Evolutionary conservation across 2,113 vertebrate species (phyloP), one percentile per base, ranked within the genome.

Genomic region (Poecile atricapillus): DNA sequence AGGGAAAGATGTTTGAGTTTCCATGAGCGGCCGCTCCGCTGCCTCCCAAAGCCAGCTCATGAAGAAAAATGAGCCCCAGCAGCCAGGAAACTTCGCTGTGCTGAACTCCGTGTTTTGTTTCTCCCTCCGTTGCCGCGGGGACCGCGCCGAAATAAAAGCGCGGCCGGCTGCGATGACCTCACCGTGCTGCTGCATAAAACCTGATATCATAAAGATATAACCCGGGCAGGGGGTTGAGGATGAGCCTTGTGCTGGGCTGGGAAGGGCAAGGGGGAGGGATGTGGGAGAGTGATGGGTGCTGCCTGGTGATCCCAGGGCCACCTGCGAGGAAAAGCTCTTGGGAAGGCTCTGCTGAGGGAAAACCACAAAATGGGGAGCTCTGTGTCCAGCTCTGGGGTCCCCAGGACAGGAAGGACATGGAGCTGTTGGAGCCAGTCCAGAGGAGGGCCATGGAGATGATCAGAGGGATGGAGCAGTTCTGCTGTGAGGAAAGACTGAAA

Each of bases 51-150:
- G 62, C 92, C 97, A 70, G 60, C 92, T 94, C 87, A 25, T 13
- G 87, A 92, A 92, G 81, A 56, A 88, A 78, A 95, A 94, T 31
- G 76, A 90, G 49, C 33, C 25, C 47, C 88, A 6, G 18, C 47
- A 35, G 97, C 95, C 97, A 97, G 96, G 68, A 98, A 90, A 87
- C 77, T 93, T 67, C 73, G n/a, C 47, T 44, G 80, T 27, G 52
- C 83, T 56, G 44, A 46, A 20, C 60, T 55, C 50, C 79, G 68
- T 84, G 33, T 92, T 91, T 91, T 97, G 93, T 94, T 97, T 97
- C 44, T 2, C 50, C 68, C 22, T 21, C 15, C 0, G 87, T 96
- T 96, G 76, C 97, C 76, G 78, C 91, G 92, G 97, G 24, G 82
- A 98, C 97, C 0, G 1, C 0, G 25, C 81, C 3, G 69, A 63